Base-by-base conservation (phyloP, 2,113 vertebrate species). In the Zootoca vivipara region DNA sequence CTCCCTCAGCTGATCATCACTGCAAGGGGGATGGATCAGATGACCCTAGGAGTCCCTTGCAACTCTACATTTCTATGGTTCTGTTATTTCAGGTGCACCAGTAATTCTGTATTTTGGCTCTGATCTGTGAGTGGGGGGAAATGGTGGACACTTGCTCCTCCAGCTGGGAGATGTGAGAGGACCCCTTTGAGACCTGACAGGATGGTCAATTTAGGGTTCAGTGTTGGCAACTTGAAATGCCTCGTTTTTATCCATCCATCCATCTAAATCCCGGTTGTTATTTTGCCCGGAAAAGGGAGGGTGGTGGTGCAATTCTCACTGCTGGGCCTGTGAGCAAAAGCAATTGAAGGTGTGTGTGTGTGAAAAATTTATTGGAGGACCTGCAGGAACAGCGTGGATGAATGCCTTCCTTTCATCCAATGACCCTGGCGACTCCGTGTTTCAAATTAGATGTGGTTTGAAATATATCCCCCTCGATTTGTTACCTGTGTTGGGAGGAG, bases 341-440 rank as follows among this genome's bases (percentile, higher is more conserved):
- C 91, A 94, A 87, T 91, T 77, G 85, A 69, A 91, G 85, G 84
- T 65, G 90, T 82, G 84, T 65, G 90, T 82, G 80, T 64, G 35
- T 26, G 88, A n/a, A 90, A 91, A 90, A 91, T 90, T 88, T 89
- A 82, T 73, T 91, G 52, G 88, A 69, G 86, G 33, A 88, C 85
- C 89, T 89, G 92, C 92, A 82, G 69, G 91, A 90, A 86, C 56
- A 1, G 4, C 38, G 0, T 16, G 92, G 94, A 93, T 94, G 83
- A 89, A 95, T 92, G 90, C 88, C 84, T 85, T 75, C 46, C 86
- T 89, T 94, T 92, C 93, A 92, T 91, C 90, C 86, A 73, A 1
- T 0, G 0, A 86, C 72, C 86, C 91, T 92, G 86, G 92, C 84
- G 82, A 83, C 89, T 91, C 86, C 64, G 84, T 65, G 87, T 89